Base-by-base conservation (phyloP, 30 jellyfish, hydroid and myxozoan genomes). In the Clytia hemisphaerica region DNA sequence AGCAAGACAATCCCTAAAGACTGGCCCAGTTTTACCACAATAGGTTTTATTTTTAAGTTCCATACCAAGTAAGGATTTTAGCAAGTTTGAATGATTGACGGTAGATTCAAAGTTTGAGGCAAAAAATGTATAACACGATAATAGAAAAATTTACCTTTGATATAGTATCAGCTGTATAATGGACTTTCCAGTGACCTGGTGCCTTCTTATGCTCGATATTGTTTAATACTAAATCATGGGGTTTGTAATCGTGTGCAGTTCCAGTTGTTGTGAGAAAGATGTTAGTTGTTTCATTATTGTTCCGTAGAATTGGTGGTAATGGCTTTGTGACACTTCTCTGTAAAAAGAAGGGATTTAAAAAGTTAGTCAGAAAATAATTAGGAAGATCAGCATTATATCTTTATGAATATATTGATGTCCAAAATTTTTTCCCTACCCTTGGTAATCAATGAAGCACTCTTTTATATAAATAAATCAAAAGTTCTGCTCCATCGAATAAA, bases 121-220 rank as follows among this genome's bases (percentile, higher is more conserved):
- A 47, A 30, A 9, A n/a, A 5, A 19, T 4, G 15, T 26, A 51
- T 7, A n/a, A 29, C 16, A 26, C 18, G n/a, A 15, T 58, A 37
- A 19, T 57, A 33, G 30, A n/a, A n/a, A n/a, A n/a, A n/a, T 47
- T 30, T 54, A 84, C 95, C 93, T 84, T 84, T 58, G 65, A 71
- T 6, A 84, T 71, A 34, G 79, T 67, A 61, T 84, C 95, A 45
- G 77, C 95, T 4, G 77, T 83, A 54, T 84, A 84, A 25, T 76
- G 77, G 33, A 84, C 95, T 2, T 76, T 76, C 95, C 95, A 84
- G 38, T 77, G 91, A n/a, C 95, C 95, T 7, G 95, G 83, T 18
- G 95, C 74, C 32, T 77, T 84, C 55, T 77, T 71, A 53, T 84
- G 76, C 16, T 70, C 35, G 1, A 51, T 70, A 21, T 71, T 77